phyloP scores from a whole-genome alignment of 2,888 invertebrate species.

The Prostheceraeus crozeri region DNA sequence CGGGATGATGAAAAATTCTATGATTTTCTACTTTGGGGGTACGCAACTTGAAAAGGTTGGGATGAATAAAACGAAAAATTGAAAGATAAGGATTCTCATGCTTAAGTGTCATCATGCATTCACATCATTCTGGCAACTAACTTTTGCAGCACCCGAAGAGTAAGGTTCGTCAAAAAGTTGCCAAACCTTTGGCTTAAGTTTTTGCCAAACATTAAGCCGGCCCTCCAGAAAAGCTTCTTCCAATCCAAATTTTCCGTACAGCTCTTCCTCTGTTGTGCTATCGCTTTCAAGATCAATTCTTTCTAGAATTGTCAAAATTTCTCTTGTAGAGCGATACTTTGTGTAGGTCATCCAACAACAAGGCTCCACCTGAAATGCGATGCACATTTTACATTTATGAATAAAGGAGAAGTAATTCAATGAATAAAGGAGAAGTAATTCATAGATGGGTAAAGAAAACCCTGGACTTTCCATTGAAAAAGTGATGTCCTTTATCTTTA shows the following conservation, averaged over 20 bases:
- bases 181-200: conserved; percentile 93
- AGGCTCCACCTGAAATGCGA: conserved; percentile 86
- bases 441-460: no score
- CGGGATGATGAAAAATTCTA: no score
- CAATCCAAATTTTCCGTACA: conserved; percentile 82
- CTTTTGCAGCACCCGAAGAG: conserved; percentile 92
- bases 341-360: conserved; percentile 99
- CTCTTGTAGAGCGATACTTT: conserved; percentile 84
- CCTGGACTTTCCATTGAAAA: no score
- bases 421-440: no score
- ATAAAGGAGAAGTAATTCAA: no score
- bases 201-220: conserved; percentile 69
- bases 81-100: no score
- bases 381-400: no score
- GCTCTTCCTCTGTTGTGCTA: conserved; percentile 91
- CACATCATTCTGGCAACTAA: conserved; percentile 60
- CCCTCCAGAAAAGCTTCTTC: conserved; percentile 59
- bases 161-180: conserved; percentile 98
- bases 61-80: no score
- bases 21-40: no score
- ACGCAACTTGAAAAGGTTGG: no score
- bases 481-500: no score
- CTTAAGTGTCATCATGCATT: not conserved
- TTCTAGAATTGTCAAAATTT: conserved; percentile 92
- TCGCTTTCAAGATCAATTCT: conserved; percentile 88